Evolutionary conservation across 2,888 invertebrate genomes (phyloP).

Genomic region (Spisula subtruncata): DNA sequence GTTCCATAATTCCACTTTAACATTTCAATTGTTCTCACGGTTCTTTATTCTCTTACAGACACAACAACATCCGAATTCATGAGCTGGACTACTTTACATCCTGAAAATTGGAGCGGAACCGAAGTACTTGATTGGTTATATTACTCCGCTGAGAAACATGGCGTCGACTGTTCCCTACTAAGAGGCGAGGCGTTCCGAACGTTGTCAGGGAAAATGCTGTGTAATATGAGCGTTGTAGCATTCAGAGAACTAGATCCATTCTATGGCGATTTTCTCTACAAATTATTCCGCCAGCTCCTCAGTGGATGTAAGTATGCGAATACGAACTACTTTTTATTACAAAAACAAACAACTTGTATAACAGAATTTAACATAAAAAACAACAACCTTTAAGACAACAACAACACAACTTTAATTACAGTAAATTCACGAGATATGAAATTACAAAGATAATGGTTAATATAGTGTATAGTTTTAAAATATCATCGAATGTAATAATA

Average conservation of each 20-base stretch:
- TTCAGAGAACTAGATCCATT: constrained; percentile 74
- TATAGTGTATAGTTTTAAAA: no score
- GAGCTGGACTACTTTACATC: constrained; percentile 80
- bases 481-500: no score
- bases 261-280: constrained; percentile 78
- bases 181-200: constrained; percentile 80
- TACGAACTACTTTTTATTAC: no score
- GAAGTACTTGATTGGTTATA: constrained; percentile 83
- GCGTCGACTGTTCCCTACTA: constrained; percentile 77
- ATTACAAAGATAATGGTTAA: no score
- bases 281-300: constrained; percentile 74
- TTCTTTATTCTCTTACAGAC: constrained; percentile 46
- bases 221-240: constrained; percentile 76
- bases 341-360: no score
- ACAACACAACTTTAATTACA: no score
- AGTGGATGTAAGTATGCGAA: constrained; percentile 74
- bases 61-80: constrained; percentile 62
- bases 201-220: constrained; percentile 77
- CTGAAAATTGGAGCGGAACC: constrained; percentile 79
- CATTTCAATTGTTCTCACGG: not conserved
- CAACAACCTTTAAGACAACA: no score
- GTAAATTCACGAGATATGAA: no score
- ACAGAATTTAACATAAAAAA: no score
- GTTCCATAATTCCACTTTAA: no score
- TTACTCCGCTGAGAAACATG: constrained; percentile 75